These are phyloP conservation scores for Aselliscus stoliczkanus DNA, from an alignment of 2,797 vertebrate species.

Conservation along the genomic window DNA sequence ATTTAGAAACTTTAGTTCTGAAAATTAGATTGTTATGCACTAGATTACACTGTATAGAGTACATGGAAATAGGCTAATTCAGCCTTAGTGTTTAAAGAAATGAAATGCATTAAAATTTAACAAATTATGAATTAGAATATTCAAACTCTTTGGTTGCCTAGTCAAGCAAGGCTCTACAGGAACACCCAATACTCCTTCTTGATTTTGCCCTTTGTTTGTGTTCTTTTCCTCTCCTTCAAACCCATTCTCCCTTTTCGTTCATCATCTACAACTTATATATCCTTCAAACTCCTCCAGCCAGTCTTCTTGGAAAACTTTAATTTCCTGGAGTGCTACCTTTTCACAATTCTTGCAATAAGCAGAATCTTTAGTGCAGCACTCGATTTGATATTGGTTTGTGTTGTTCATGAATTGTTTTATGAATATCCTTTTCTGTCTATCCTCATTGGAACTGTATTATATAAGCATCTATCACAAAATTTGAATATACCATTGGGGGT, in stretches of 20 bases:
- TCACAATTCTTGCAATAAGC: constrained; percentile 4
- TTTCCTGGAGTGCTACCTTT: neutral
- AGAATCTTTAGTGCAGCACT: neutral
- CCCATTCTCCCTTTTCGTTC: neutral
- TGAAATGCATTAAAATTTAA: constrained; percentile 49
- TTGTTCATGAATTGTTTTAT: constrained; percentile 26
- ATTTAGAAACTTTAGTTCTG: constrained; percentile 37
- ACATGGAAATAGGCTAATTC: neutral
- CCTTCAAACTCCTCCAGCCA: neutral
- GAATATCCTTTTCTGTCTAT: neutral
- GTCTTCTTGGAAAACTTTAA: neutral
- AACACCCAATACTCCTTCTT: neutral
- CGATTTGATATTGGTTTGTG: neutral
- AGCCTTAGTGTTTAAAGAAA: constrained; percentile 14
- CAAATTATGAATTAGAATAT: constrained; percentile 17
- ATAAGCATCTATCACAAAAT: neutral
- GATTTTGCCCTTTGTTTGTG: neutral
- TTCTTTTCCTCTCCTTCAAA: neutral
- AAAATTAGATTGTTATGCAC: neutral
- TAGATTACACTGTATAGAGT: neutral
- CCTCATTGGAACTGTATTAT: neutral
- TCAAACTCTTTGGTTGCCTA: neutral
- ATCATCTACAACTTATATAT: neutral
- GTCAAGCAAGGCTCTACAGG: neutral
- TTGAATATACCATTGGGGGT: neutral